Evolutionary conservation across 2,797 vertebrate genomes (phyloP).

Genomic region (Neomorphus geoffroyi): DNA sequence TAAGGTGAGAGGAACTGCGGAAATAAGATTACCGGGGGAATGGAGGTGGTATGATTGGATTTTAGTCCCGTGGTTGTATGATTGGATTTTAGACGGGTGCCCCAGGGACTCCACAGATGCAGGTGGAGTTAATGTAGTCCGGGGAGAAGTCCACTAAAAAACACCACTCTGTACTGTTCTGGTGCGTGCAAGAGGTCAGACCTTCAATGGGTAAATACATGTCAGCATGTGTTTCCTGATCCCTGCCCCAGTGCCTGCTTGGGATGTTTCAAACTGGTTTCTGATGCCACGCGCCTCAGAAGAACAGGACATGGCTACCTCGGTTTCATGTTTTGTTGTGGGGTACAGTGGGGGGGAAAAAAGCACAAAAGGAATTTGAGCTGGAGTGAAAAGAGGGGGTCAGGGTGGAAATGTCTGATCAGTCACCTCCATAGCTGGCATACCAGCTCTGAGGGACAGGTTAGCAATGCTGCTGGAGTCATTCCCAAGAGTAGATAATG

Average conservation of each 20-base stretch:
- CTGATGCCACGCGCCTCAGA: background rate
- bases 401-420: background rate
- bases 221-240: background rate
- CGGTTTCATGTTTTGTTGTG: background rate
- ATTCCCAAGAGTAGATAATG: background rate
- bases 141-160: background rate
- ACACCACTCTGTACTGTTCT: background rate
- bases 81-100: constrained; percentile 26
- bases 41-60: constrained; percentile 26
- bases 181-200: background rate
- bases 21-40: constrained; percentile 1
- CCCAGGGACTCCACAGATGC: constrained; percentile 24
- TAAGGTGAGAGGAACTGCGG: constrained; percentile 82
- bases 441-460: background rate
- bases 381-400: rapidly evolving
- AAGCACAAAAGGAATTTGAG: background rate
- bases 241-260: background rate
- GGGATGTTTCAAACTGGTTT: background rate
- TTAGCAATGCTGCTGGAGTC: background rate
- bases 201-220: background rate
- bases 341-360: background rate
- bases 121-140: constrained; percentile 34
- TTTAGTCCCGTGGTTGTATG: constrained; percentile 2
- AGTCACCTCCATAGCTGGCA: background rate
- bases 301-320: background rate